phyloP scores from a whole-genome alignment of 2,888 invertebrate genomes.

The Watsonalla cultraria region DNA sequence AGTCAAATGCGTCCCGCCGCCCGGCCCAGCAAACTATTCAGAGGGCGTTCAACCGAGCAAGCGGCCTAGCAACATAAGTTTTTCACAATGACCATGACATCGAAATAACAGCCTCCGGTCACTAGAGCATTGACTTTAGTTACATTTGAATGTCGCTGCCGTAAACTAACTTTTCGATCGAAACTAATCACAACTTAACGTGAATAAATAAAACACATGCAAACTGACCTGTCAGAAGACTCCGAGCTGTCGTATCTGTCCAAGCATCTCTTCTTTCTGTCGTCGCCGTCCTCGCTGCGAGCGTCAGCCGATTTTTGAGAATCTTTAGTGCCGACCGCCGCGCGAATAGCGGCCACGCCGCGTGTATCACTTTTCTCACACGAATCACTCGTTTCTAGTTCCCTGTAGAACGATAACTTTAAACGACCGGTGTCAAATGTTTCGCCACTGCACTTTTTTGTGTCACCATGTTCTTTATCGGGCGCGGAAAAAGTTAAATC shows the following conservation, averaged over 20 bases:
- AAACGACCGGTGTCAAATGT: constrained; percentile 58
- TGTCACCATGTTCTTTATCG: constrained; percentile 69
- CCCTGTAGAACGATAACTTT: constrained; percentile 70
- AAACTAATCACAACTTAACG: constrained; percentile 19
- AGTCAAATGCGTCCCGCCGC: constrained; percentile 41
- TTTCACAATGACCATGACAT: constrained; percentile 73
- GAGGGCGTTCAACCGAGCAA: constrained; percentile 70
- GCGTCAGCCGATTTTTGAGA: constrained; percentile 59
- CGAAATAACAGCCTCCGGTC: constrained; percentile 73
- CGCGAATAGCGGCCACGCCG: constrained; percentile 66
- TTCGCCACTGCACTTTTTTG: constrained; percentile 76
- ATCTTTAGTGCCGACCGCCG: constrained; percentile 50
- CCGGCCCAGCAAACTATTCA: constrained; percentile 43
- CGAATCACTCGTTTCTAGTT: constrained; percentile 73
- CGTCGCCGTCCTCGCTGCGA: constrained; percentile 68
- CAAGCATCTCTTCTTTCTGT: constrained; percentile 90
- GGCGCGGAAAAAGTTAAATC: constrained; percentile 76
- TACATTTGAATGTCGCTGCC: constrained; percentile 37
- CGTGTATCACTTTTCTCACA: constrained; percentile 76
- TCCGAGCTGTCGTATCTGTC: constrained; percentile 96
- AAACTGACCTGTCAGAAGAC: constrained; percentile 93
- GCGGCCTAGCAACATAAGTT: constrained; percentile 55
- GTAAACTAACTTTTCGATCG: constrained; percentile 38
- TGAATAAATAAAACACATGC: constrained; percentile 35
- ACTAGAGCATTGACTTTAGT: constrained; percentile 72